Evolutionary conservation across 2,888 invertebrate species (phyloP).

Genomic region (Helleia helle): DNA sequence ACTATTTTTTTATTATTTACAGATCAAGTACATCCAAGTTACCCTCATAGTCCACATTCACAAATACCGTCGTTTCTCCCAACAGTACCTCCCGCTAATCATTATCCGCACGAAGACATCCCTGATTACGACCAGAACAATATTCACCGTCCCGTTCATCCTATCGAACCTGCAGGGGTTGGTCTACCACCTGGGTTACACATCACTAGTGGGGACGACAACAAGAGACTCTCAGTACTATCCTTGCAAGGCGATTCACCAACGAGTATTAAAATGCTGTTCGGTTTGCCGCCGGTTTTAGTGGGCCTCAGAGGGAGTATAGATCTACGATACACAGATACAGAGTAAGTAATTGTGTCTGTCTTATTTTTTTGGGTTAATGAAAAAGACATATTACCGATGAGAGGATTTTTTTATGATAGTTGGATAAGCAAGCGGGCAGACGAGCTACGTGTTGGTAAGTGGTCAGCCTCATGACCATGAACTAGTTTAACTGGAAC

Average conservation of each 20-base stretch:
- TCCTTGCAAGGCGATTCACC: constrained; percentile 84
- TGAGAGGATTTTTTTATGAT: too few relatives aligned
- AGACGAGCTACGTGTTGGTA: too few relatives aligned
- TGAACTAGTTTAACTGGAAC: too few relatives aligned
- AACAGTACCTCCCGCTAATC: constrained; percentile 55
- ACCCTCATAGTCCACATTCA: constrained; percentile 28
- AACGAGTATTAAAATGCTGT: constrained; percentile 85
- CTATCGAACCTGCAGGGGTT: constrained; percentile 28
- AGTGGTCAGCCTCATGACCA: too few relatives aligned
- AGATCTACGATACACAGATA: constrained; percentile 88
- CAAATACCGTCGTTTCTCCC: constrained; percentile 46
- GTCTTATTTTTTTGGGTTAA: neutral
- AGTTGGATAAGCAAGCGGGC: too few relatives aligned
- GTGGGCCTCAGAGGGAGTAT: constrained; percentile 91
- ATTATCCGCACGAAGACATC: constrained; percentile 48
- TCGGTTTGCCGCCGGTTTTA: constrained; percentile 85
- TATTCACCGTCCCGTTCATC: constrained; percentile 40
- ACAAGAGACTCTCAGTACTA: constrained; percentile 66
- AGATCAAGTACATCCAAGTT: constrained; percentile 36
- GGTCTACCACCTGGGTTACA: constrained; percentile 40
- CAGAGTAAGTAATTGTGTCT: constrained; percentile 69
- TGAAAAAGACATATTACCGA: too few relatives aligned
- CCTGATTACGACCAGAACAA: constrained; percentile 49
- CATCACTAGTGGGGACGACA: constrained; percentile 45
- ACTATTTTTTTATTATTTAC: constrained; percentile 23